Evolutionary conservation across 2,888 invertebrate genomes (phyloP).

Genomic region (Cybosia mesomella): DNA sequence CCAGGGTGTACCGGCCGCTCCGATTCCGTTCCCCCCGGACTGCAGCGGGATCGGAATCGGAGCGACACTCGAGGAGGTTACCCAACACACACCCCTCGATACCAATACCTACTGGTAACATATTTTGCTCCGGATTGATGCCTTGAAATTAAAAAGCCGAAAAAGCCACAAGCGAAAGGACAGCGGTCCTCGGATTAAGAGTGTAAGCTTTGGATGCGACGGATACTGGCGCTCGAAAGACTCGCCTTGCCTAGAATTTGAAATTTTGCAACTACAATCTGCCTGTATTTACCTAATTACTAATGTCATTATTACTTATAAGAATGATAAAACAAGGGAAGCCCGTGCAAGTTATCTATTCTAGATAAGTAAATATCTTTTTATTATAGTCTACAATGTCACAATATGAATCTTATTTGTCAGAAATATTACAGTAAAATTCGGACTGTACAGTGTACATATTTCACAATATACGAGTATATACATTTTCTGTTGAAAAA

Average conservation of each 20-base stretch:
- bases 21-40: too few relatives aligned
- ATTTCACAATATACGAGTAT: slow-evolving; percentile 24
- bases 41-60: too few relatives aligned
- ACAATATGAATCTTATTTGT: neutral
- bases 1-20: too few relatives aligned
- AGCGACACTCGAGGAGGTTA: too few relatives aligned
- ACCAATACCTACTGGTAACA: too few relatives aligned
- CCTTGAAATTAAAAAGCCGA: too few relatives aligned
- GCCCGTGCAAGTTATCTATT: neutral
- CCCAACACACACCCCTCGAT: too few relatives aligned
- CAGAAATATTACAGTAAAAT: neutral
- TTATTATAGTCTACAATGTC: neutral
- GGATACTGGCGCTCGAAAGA: too few relatives aligned
- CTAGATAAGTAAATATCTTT: neutral
- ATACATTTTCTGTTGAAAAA: neutral
- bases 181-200: too few relatives aligned
- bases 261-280: neutral
- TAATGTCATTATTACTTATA: neutral
- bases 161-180: too few relatives aligned
- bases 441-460: neutral
- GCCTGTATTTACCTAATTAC: neutral
- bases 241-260: neutral
- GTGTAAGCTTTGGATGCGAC: too few relatives aligned
- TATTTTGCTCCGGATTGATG: too few relatives aligned
- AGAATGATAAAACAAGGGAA: neutral